These are phyloP conservation scores for Uloborus diversus DNA, from an alignment of 1,140 invertebrate species.

Conservation along the genomic window DNA sequence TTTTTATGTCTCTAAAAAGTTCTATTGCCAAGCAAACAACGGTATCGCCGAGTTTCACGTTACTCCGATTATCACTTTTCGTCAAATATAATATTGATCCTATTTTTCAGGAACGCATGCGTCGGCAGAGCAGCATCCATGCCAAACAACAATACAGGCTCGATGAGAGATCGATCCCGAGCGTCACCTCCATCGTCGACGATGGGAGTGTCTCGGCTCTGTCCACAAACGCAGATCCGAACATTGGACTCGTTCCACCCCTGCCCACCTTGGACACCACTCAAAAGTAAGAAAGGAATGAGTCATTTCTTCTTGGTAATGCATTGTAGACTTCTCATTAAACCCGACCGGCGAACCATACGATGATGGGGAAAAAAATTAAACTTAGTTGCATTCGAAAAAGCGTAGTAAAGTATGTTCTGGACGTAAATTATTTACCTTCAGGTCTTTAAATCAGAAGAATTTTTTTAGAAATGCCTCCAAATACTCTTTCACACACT, in stretches of 20 bases:
- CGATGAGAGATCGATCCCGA: constrained; percentile 18
- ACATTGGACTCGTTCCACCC: constrained; percentile 9
- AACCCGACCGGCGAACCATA: no score
- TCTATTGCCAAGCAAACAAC: background rate
- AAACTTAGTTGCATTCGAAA: no score
- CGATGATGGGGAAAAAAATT: no score
- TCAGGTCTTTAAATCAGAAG: background rate
- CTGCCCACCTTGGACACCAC: background rate
- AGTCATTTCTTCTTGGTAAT: no score
- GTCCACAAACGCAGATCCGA: constrained; percentile 29
- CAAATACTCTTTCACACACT: no score
- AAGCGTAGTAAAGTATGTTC: background rate
- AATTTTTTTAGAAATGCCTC: background rate
- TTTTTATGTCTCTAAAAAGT: background rate
- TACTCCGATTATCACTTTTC: background rate
- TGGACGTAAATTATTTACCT: background rate
- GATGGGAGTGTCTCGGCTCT: background rate
- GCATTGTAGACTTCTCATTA: no score
- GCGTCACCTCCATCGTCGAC: constrained; percentile 14
- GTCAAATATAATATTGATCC: background rate
- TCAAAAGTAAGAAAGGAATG: no score
- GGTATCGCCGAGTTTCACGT: background rate
- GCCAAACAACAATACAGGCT: background rate
- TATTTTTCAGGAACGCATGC: background rate
- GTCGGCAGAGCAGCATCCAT: background rate